These are phyloP conservation scores for Drosophila ezoana DNA, from an alignment of 2,888 invertebrate genomes.

Conservation along the genomic window DNA sequence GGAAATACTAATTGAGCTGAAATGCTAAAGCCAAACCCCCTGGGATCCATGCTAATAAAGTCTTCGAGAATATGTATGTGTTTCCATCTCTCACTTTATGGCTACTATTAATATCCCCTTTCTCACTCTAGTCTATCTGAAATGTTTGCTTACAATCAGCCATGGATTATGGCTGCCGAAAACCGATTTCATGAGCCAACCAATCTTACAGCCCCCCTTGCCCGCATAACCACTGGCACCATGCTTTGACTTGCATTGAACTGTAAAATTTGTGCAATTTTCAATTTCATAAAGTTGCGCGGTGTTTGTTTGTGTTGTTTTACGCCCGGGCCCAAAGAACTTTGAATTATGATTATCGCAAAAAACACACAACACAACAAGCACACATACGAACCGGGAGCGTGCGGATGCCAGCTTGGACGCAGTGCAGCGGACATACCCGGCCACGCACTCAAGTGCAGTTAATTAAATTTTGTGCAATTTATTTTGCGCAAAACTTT, in stretches of 20 bases:
- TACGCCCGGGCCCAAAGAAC: slow-evolving; percentile 57
- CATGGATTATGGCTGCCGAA: slow-evolving; percentile 40
- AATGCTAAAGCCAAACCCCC: slow-evolving; percentile 4
- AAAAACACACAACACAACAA: slow-evolving; percentile 32
- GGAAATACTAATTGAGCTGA: background rate
- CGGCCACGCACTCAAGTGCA: slow-evolving; percentile 73
- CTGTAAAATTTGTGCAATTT: slow-evolving; percentile 78
- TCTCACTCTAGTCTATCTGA: slow-evolving; percentile 29
- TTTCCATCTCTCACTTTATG: background rate
- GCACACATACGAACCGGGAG: slow-evolving; percentile 7
- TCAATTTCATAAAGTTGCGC: slow-evolving; percentile 77
- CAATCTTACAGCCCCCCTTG: slow-evolving; percentile 31
- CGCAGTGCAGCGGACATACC: slow-evolving; percentile 46
- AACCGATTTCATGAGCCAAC: slow-evolving; percentile 30
- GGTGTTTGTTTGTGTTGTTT: slow-evolving; percentile 64
- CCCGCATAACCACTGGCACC: slow-evolving; percentile 4
- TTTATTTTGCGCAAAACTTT: slow-evolving; percentile 76
- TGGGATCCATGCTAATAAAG: slow-evolving; percentile 34
- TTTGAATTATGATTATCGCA: slow-evolving; percentile 77
- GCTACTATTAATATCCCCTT: background rate
- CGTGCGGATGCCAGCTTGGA: slow-evolving; percentile 22
- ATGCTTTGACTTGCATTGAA: slow-evolving; percentile 69
- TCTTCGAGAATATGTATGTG: slow-evolving; percentile 4
- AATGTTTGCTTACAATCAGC: slow-evolving; percentile 64
- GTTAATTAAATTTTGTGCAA: slow-evolving; percentile 78